Evolutionary conservation across 2,113 vertebrate species (phyloP).

Genomic region (Vimba vimba): DNA sequence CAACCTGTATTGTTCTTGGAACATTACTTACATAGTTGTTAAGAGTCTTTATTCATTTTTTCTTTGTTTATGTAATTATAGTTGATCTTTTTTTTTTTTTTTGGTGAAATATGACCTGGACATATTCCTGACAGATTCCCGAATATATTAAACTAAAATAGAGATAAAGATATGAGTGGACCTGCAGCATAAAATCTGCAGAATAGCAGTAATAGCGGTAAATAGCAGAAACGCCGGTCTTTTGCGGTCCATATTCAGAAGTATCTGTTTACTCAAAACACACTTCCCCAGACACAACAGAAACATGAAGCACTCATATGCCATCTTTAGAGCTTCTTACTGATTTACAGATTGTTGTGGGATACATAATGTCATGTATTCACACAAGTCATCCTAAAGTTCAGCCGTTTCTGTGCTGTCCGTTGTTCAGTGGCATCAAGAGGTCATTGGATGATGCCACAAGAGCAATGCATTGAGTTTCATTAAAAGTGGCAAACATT

Average conservation of each 20-base stretch:
- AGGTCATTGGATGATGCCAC: neutral
- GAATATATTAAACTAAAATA: neutral
- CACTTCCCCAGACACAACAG: conserved; percentile 30
- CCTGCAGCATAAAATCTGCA: too few species aligned
- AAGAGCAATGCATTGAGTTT: neutral
- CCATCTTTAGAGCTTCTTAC: neutral
- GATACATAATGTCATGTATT: neutral
- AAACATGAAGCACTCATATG: neutral
- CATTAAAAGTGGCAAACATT: neutral
- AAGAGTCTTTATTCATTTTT: neutral
- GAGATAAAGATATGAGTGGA: too few species aligned
- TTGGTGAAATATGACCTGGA: neutral
- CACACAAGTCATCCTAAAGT: neutral
- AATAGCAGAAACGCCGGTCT: neutral
- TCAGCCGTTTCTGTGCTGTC: neutral
- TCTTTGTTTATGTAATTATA: neutral
- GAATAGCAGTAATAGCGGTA: neutral
- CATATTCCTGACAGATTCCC: neutral
- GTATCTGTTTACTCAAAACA: conserved; percentile 26
- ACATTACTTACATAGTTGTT: too few species aligned
- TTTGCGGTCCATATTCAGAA: neutral
- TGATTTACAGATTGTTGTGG: neutral
- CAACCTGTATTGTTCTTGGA: neutral
- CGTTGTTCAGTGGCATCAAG: neutral
- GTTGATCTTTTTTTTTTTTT: neutral